Evolutionary conservation across 1,140 invertebrate species (phyloP).

Genomic region (Aphelinus certus): DNA sequence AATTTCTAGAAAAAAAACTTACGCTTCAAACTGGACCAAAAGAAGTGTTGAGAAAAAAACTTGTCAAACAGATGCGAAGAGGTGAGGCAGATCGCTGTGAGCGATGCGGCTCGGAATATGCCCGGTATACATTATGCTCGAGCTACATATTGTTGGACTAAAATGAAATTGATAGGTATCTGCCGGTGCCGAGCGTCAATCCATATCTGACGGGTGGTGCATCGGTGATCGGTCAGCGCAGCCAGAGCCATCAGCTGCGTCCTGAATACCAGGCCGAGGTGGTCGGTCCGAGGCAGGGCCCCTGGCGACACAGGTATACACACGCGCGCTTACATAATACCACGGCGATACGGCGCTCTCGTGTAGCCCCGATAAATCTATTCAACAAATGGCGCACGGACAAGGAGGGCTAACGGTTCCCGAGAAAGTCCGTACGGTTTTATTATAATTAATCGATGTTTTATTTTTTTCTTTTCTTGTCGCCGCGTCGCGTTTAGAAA

Average conservation of each 20-base stretch:
- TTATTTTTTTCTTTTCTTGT: background rate
- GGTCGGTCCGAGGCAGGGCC: background rate
- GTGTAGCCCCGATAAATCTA: background rate
- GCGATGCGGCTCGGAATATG: too few species aligned
- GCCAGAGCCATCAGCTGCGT: background rate
- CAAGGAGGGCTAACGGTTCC: background rate
- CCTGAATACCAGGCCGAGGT: background rate
- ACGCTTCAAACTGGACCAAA: too few species aligned
- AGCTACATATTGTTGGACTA: too few species aligned
- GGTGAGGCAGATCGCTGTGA: too few species aligned
- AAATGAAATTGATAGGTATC: constrained; percentile 3
- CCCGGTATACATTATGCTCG: too few species aligned
- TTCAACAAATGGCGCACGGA: background rate
- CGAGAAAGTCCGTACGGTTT: background rate
- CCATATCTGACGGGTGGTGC: background rate
- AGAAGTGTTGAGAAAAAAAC: too few species aligned
- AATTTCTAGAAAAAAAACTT: too few species aligned
- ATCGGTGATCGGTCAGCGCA: background rate
- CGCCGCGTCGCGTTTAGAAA: constrained; percentile 42
- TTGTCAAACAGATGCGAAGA: too few species aligned
- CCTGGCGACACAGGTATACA: constrained; percentile 21
- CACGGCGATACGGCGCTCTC: too few species aligned
- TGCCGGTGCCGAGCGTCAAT: background rate
- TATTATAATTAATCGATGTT: background rate
- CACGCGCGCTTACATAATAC: too few species aligned